Percentiles rank a stretch among this genome's conserved stretches.
Evolutionary conservation across 2,797 vertebrate genomes (phyloP).

Genomic region (Urocyon cinereoargenteus): DNA sequence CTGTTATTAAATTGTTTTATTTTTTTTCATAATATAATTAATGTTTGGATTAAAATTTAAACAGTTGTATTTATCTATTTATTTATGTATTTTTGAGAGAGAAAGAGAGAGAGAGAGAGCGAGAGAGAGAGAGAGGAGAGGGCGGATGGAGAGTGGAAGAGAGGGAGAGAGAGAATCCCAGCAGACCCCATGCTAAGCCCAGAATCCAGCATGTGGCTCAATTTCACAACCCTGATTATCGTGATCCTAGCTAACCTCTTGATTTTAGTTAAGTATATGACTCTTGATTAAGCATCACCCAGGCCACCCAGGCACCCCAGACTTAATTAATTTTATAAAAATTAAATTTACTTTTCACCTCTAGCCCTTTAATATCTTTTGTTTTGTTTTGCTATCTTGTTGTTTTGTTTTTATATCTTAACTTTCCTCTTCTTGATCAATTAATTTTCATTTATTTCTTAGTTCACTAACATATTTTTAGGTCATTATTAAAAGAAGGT

Average conservation of each 20-base stretch:
- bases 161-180: neutral
- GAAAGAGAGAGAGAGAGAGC: rapidly evolving
- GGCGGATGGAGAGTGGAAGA: neutral
- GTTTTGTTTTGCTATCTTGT: neutral
- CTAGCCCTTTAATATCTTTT: neutral
- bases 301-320: neutral
- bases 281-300: neutral
- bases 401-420: neutral
- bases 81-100: neutral
- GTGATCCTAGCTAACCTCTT: neutral
- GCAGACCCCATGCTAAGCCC: neutral
- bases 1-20: neutral
- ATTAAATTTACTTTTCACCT: neutral
- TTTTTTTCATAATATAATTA: neutral
- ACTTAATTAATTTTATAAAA: neutral
- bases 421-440: neutral
- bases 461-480: neutral
- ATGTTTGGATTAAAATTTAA: neutral
- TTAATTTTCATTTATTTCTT: neutral
- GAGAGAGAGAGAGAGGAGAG: neutral
- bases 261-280: neutral
- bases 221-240: neutral
- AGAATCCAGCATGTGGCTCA: neutral
- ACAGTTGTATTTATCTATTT: neutral
- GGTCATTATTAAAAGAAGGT: neutral